These are phyloP conservation scores for Stichopus chloronotus DNA, from an alignment of 35 echinoderm and acorn worm genomes.

Conservation along the genomic window DNA sequence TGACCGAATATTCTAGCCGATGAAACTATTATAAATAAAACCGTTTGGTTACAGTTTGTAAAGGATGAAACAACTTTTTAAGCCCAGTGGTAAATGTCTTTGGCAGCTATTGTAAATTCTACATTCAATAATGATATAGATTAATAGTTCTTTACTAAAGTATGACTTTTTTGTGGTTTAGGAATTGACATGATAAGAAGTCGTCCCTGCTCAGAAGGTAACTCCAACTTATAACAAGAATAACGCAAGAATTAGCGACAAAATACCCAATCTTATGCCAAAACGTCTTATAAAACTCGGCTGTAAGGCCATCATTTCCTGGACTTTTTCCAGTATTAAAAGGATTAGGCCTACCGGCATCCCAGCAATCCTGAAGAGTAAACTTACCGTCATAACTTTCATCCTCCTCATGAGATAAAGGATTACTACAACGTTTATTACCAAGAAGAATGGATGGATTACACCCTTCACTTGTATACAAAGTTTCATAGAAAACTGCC, in stretches of 20 bases:
- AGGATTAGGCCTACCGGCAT: too few relatives aligned
- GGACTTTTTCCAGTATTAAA: too few relatives aligned
- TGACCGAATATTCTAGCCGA: neutral
- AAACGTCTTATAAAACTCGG: neutral
- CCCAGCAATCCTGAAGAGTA: too few relatives aligned
- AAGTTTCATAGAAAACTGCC: too few relatives aligned
- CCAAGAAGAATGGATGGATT: too few relatives aligned
- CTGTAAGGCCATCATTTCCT: too few relatives aligned
- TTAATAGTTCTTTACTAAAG: neutral
- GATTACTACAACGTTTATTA: too few relatives aligned
- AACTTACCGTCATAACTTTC: too few relatives aligned
- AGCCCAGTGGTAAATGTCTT: neutral
- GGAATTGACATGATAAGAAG: neutral
- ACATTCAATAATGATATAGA: too few relatives aligned
- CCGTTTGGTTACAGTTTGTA: neutral
- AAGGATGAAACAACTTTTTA: neutral
- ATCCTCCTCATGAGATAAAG: too few relatives aligned
- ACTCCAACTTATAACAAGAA: neutral
- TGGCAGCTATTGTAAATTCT: neutral
- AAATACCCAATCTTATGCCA: neutral
- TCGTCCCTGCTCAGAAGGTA: neutral
- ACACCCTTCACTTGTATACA: too few relatives aligned
- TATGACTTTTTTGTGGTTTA: too few relatives aligned
- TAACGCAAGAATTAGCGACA: neutral
- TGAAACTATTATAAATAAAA: neutral